A percentile compares a stretch with the other conserved stretches of the same genome.
phyloP scores from a whole-genome alignment of 35 echinoderm and acorn worm species.

The Ptychodera flava region DNA sequence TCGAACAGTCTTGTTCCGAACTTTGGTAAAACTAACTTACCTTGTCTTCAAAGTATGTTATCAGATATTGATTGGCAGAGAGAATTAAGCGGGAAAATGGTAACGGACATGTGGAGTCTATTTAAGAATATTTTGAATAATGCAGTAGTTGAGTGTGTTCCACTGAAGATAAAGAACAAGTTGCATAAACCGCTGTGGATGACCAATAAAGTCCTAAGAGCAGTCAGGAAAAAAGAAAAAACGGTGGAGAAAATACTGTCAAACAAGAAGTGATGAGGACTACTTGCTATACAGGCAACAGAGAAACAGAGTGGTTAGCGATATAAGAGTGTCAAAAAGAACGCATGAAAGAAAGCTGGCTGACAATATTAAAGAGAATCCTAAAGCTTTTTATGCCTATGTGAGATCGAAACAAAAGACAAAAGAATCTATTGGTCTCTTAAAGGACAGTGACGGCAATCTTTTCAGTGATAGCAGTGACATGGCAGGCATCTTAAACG shows the following conservation, averaged over 20 bases:
- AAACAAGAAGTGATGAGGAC: not conserved
- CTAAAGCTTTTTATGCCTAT: not conserved
- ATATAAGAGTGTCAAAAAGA: not conserved
- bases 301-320: not conserved
- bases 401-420: not conserved
- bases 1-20: not conserved
- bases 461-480: not conserved
- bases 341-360: not conserved
- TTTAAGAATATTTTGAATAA: not conserved
- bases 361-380: not conserved
- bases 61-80: not conserved
- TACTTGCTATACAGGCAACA: not conserved
- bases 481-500: not conserved
- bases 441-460: not conserved
- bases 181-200: not conserved
- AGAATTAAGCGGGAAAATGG: not conserved
- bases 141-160: not conserved
- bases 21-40: not conserved
- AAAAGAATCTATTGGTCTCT: not conserved
- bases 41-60: not conserved
- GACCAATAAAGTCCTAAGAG: not conserved
- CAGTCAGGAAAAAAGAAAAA: not conserved
- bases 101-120: not conserved
- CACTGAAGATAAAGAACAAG: not conserved
- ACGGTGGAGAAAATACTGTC: not conserved